Evolutionary conservation across 1,140 invertebrate species (phyloP), one percentile per base, ranked within the genome.

Genomic region (Coenobita brevimanus): DNA sequence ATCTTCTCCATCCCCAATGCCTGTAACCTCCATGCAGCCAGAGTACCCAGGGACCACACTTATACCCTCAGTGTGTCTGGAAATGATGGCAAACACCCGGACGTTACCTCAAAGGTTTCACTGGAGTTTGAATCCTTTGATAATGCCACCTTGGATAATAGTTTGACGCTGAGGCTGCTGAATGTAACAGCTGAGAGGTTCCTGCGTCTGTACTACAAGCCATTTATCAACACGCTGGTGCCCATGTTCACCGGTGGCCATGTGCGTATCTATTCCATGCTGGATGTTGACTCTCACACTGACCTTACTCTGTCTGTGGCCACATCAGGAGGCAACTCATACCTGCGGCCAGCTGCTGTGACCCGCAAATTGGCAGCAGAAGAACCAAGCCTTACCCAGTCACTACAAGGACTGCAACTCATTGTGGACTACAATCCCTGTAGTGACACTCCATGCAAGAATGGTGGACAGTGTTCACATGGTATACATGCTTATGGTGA

Each of bases 1-100:
- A 93, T 96, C 50, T 95, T 98, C 67, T 94, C 92, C 80, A 96
- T 99, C 71, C 95, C 95, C 27, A 93, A 93, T 67, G 95, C 94
- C 36, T 99, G 97, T 92, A 95, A 97, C 92, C 94, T 99, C 88
- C 95, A 96, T 91, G 90, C 92, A 4, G 85, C 90, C 24, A 76
- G 87, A 33, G 83, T 92, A 30, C 91, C 91, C 30, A 90, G 91
- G 3, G 91, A 91, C 10, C 91, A 91, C 38, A 91, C 91, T 4
- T 93, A 94, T 83, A 95, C 95, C 0, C 93, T 98, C 88, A 96
- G 95, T 75, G 94, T 98, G 0, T 95, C 95, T 6, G 97, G 97
- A 1, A 97, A 97, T 92, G 98, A 99, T 93, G 97, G 98, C 2
- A 95, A 95, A 87, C 97, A 98, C 91, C 93, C 94, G 13, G 95